phyloP scores from a whole-genome alignment of 1,140 invertebrate genomes.

The Papilio helenus region DNA sequence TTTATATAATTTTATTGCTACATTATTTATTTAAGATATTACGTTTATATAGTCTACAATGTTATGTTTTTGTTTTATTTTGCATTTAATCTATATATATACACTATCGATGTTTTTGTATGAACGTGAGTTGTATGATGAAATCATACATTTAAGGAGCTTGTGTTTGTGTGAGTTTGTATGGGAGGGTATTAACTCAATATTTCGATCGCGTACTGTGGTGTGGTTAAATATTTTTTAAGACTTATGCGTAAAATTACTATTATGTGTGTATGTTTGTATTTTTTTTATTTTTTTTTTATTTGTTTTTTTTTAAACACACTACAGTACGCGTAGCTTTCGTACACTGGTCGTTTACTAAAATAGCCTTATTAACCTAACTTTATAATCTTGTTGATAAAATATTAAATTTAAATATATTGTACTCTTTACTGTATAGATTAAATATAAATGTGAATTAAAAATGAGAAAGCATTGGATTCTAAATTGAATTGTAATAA shows the following conservation, averaged over 20 bases:
- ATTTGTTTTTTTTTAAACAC: constrained; percentile 50
- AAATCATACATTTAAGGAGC: constrained; percentile 54
- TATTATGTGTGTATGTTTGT: constrained; percentile 50
- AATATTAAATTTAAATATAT: constrained; percentile 56
- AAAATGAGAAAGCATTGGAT: constrained; percentile 75
- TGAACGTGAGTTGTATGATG: constrained; percentile 57
- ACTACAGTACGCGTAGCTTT: constrained; percentile 54
- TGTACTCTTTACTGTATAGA: constrained; percentile 63
- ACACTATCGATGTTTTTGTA: constrained; percentile 46
- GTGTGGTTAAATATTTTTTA: constrained; percentile 49
- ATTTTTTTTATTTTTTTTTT: constrained; percentile 36
- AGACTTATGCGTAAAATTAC: constrained; percentile 18
- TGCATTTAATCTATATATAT: constrained; percentile 54
- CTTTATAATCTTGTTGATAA: constrained; percentile 65
- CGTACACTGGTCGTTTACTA: constrained; percentile 66
- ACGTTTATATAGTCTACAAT: constrained; percentile 72
- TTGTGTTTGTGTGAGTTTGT: constrained; percentile 49
- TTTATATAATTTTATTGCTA: constrained; percentile 45
- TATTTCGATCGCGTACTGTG: constrained; percentile 53
- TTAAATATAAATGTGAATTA: constrained; percentile 74
- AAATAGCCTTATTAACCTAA: constrained; percentile 81
- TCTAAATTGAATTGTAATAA: constrained; percentile 81
- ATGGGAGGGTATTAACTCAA: constrained; percentile 40
- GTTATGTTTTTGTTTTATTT: constrained; percentile 57
- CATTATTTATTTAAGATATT: constrained; percentile 49